Conservation (phyloP, 1,140 invertebrate genomes). For the Vanessa atalanta region DNA sequence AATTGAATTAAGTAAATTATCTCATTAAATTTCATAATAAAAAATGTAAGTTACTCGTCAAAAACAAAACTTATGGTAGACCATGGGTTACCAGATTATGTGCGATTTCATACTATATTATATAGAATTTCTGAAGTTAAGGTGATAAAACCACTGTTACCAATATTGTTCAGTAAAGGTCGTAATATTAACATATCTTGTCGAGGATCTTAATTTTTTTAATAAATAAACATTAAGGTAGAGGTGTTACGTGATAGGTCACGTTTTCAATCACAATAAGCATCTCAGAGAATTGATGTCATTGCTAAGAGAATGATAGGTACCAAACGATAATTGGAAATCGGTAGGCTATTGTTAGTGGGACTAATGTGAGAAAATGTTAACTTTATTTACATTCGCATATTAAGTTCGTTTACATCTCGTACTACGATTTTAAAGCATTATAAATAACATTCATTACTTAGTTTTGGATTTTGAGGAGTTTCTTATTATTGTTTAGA, state of each 20-base stretch:
- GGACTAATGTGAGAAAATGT: slow-evolving; percentile 5
- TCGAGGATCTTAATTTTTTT: slow-evolving; percentile 43
- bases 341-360: slow-evolving; percentile 13
- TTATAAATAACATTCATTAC: too few relatives aligned
- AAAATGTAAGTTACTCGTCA: too few relatives aligned
- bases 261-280: slow-evolving; percentile 70
- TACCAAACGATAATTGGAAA: neutral
- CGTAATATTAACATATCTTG: slow-evolving; percentile 50
- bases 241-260: slow-evolving; percentile 66
- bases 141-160: neutral
- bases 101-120: too few relatives aligned
- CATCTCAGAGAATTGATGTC: slow-evolving; percentile 32
- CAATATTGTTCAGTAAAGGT: slow-evolving; percentile 11
- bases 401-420: neutral
- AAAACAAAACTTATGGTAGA: too few relatives aligned
- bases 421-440: too few relatives aligned
- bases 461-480: too few relatives aligned
- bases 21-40: too few relatives aligned
- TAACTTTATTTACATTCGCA: neutral
- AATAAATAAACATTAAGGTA: slow-evolving; percentile 48
- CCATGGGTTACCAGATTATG: too few relatives aligned
- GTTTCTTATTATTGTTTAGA: too few relatives aligned
- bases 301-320: slow-evolving; percentile 22
- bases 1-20: too few relatives aligned
- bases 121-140: too few relatives aligned